A percentile compares a stretch with the other conserved stretches of the same genome.
These are phyloP conservation scores for Nysson spinosus DNA, from an alignment of 2,888 invertebrate species.

Conservation along the genomic window DNA sequence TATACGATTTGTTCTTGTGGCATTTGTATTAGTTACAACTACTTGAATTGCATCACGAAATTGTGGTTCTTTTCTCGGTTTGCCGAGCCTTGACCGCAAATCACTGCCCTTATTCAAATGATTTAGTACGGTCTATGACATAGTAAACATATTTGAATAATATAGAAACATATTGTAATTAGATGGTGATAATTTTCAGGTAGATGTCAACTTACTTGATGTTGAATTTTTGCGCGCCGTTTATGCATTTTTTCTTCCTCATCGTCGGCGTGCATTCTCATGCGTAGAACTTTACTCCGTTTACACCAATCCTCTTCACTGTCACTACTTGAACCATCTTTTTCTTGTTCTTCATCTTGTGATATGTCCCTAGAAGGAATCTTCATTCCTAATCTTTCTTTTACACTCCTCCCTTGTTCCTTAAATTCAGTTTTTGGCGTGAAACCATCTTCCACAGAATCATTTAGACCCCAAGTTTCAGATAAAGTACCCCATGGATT, in stretches of 20 bases:
- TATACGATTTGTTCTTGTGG: slow-evolving; percentile 45
- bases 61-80: slow-evolving; percentile 45
- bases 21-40: slow-evolving; percentile 67
- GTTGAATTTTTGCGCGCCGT: slow-evolving; percentile 63
- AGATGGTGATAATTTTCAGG: slow-evolving; percentile 2
- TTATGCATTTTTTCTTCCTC: slow-evolving; percentile 83
- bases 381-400: slow-evolving; percentile 65
- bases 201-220: slow-evolving; percentile 52
- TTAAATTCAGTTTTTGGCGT: slow-evolving; percentile 36
- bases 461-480: slow-evolving; percentile 84
- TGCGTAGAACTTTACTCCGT: slow-evolving; percentile 84
- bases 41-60: slow-evolving; percentile 71
- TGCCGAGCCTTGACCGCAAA: slow-evolving; percentile 66
- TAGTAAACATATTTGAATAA: background rate
- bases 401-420: slow-evolving; percentile 59
- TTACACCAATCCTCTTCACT: slow-evolving; percentile 81
- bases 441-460: slow-evolving; percentile 80
- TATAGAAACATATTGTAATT: background rate
- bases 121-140: slow-evolving; percentile 28
- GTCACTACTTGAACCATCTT: slow-evolving; percentile 73
- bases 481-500: slow-evolving; percentile 88
- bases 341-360: slow-evolving; percentile 43
- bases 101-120: slow-evolving; percentile 56
- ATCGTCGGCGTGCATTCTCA: slow-evolving; percentile 94
- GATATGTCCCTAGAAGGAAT: slow-evolving; percentile 19